These are phyloP conservation scores for Thalassoma bifasciatum DNA, from an alignment of 2,113 vertebrate genomes.

Conservation along the genomic window DNA sequence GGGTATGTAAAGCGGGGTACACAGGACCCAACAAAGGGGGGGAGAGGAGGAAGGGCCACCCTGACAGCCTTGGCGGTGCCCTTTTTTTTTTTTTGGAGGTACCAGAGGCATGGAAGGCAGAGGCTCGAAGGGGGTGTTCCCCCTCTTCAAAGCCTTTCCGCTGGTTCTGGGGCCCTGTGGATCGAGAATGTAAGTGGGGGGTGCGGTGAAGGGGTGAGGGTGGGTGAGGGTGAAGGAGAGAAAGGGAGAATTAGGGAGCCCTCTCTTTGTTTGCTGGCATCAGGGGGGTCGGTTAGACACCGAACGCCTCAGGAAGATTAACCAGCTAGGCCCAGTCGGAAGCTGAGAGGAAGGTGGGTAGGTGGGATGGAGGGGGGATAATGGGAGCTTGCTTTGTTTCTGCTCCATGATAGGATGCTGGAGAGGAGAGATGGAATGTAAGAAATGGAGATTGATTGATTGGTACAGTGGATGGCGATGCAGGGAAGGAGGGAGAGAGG, in stretches of 20 bases:
- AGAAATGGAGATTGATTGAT: conserved; percentile 79
- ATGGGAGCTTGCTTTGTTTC: conserved; percentile 75
- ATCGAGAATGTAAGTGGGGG: conserved; percentile 75
- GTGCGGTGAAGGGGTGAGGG: conserved; percentile 47
- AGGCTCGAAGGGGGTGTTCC: conserved; percentile 61
- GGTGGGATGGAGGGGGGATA: conserved; percentile 48
- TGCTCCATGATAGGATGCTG: conserved; percentile 70
- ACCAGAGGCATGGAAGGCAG: conserved; percentile 73
- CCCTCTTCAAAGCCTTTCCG: conserved; percentile 79
- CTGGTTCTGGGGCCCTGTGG: conserved; percentile 75
- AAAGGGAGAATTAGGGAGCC: conserved; percentile 81
- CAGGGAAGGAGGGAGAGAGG: conserved; percentile 24
- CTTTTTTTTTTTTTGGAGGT: conserved; percentile 52
- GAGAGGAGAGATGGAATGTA: conserved; percentile 75
- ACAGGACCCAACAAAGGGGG: conserved; percentile 69
- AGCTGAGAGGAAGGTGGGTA: conserved; percentile 74
- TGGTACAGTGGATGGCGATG: conserved; percentile 69
- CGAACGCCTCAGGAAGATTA: conserved; percentile 80
- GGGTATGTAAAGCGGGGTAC: conserved; percentile 74
- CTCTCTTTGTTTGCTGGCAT: conserved; percentile 78
- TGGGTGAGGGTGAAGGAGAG: conserved; percentile 67
- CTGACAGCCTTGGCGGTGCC: conserved; percentile 74
- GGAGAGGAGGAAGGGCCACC: conserved; percentile 75
- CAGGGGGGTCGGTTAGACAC: conserved; percentile 73
- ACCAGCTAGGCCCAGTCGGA: conserved; percentile 77